Percentiles rank a stretch among this genome's conserved stretches.
Evolutionary conservation across 2,797 vertebrate species (phyloP).

Genomic region (Phrynocephalus guinanensis): DNA sequence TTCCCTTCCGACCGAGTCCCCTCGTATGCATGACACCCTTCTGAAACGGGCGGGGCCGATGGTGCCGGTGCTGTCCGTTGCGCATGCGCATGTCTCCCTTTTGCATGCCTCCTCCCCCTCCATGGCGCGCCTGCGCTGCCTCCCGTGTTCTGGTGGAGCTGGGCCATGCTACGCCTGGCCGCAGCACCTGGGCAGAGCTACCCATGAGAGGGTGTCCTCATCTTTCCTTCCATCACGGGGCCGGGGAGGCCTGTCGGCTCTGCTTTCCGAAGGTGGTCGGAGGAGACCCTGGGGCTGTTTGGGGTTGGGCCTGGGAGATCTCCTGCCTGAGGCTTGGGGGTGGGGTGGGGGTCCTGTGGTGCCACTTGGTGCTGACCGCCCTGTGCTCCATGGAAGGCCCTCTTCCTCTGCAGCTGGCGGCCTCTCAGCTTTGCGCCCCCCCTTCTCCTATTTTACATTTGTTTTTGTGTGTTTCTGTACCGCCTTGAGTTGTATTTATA

Average conservation of each 20-base stretch:
- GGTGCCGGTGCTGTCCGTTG: slow-evolving; percentile 14
- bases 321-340: background rate
- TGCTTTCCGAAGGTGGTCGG: background rate
- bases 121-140: too few relatives aligned
- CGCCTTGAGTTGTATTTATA: too few relatives aligned
- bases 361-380: background rate
- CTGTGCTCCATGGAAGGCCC: background rate
- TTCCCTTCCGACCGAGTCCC: slow-evolving; percentile 53
- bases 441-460: too few relatives aligned
- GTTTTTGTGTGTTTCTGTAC: too few relatives aligned
- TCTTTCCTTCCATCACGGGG: background rate
- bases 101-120: slow-evolving; percentile 41
- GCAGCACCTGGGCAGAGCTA: too few relatives aligned
- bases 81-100: slow-evolving; percentile 38
- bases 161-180: too few relatives aligned
- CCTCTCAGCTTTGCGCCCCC: background rate
- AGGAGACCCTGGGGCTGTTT: background rate
- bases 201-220: too few relatives aligned
- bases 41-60: background rate
- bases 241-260: background rate
- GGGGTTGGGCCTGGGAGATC: background rate
- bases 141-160: too few relatives aligned
- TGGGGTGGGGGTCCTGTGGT: background rate
- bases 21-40: slow-evolving; percentile 42
- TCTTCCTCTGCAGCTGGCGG: background rate